phyloP scores from a whole-genome alignment of 2,113 vertebrate genomes.

The Zosterops borbonicus region DNA sequence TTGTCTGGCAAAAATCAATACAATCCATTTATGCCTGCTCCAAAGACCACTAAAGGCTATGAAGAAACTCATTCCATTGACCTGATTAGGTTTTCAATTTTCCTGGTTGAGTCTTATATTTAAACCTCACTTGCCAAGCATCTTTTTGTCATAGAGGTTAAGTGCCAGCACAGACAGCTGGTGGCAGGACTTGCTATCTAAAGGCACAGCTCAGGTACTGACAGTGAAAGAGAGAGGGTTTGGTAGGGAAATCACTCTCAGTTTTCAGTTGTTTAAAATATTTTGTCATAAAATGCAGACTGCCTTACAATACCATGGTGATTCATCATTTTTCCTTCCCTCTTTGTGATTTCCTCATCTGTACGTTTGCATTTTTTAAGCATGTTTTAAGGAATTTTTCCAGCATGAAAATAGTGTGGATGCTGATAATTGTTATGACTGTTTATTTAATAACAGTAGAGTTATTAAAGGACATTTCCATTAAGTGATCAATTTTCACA shows the following conservation, averaged over 20 bases:
- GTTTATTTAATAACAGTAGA: slow-evolving; percentile 44
- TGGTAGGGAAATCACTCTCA: background rate
- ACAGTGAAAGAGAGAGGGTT: background rate
- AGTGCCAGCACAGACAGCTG: background rate
- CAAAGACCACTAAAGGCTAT: background rate
- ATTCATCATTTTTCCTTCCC: background rate
- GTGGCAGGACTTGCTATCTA: background rate
- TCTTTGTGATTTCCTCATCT: slow-evolving; percentile 34
- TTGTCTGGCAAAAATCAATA: background rate
- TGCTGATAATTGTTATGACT: background rate
- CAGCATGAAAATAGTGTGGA: slow-evolving; percentile 64
- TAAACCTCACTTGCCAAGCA: background rate
- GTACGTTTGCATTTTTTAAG: slow-evolving; percentile 50
- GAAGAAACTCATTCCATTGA: background rate
- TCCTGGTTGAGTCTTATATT: background rate
- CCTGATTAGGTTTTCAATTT: background rate
- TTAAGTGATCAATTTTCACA: background rate
- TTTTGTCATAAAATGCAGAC: background rate
- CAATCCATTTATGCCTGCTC: background rate
- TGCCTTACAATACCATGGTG: background rate
- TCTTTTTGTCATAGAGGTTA: background rate
- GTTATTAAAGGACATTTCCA: background rate
- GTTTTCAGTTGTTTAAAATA: background rate
- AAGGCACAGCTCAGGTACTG: background rate
- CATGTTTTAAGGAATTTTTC: slow-evolving; percentile 63